These are phyloP conservation scores for Coleophora deauratella DNA, from an alignment of 2,888 invertebrate species.

Conservation along the genomic window DNA sequence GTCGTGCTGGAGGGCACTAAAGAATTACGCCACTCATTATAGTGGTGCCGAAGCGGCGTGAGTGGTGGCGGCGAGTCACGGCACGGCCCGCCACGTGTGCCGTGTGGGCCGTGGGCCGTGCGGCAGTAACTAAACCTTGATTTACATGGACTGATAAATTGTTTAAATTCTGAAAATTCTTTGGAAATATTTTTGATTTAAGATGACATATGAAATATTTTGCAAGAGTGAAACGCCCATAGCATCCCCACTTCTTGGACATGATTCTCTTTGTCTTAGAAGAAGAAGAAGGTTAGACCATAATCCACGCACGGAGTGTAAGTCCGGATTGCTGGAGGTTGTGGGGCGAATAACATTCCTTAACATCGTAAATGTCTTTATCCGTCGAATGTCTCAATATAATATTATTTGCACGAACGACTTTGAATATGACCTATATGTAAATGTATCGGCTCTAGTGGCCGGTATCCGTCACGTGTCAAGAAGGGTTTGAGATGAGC, in stretches of 20 bases:
- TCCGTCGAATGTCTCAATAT: background rate
- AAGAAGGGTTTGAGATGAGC: constrained; percentile 8
- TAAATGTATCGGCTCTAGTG: constrained; percentile 5
- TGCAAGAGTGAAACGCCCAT: too few species aligned
- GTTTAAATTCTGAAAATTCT: too few species aligned
- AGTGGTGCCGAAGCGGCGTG: constrained; percentile 37
- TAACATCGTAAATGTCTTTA: too few species aligned
- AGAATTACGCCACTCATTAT: constrained; percentile 51
- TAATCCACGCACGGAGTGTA: too few species aligned
- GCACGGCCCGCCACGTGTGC: constrained; percentile 23
- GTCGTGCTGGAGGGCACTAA: constrained; percentile 53
- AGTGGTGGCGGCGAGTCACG: constrained; percentile 42
- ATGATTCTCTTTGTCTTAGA: too few species aligned
- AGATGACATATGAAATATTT: too few species aligned
- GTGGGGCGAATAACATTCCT: too few species aligned
- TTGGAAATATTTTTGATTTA: too few species aligned
- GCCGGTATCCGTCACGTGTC: constrained; percentile 8
- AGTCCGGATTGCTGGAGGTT: too few species aligned
- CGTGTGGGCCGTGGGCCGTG: constrained; percentile 13
- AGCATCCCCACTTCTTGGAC: too few species aligned
- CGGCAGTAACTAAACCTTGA: background rate
- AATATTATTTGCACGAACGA: constrained; percentile 4
- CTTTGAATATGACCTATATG: constrained; percentile 7
- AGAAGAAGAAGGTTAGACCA: too few species aligned
- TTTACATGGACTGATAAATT: too few species aligned